Conservation (phyloP, 2,113 vertebrate species). For the Noctilio leporinus region DNA sequence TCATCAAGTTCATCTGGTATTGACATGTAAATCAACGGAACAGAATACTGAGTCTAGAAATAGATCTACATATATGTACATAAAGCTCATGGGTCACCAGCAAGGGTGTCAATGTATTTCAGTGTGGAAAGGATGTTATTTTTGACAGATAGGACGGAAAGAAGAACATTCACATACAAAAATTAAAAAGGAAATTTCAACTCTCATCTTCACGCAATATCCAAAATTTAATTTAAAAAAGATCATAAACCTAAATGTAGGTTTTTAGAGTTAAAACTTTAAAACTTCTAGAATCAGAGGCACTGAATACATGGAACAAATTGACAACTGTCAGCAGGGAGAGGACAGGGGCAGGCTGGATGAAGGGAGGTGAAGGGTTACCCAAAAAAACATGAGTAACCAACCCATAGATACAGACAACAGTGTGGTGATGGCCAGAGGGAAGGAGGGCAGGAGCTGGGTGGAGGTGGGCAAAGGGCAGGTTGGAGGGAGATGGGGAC, state of each 20-base stretch:
- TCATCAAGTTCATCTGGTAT: not conserved
- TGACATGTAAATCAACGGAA: not conserved
- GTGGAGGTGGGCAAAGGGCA: too few species aligned
- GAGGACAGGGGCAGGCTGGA: too few species aligned
- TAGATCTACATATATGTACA: not conserved
- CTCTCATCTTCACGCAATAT: not conserved
- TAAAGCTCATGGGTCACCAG: not conserved
- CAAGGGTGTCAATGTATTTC: not conserved
- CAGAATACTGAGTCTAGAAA: not conserved
- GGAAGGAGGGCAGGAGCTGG: too few species aligned
- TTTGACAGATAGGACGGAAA: not conserved
- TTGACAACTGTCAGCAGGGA: too few species aligned
- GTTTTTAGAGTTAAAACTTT: not conserved
- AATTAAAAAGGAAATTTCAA: not conserved
- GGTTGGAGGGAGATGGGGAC: too few species aligned
- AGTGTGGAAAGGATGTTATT: not conserved
- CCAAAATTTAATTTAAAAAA: not conserved
- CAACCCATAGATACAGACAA: too few species aligned
- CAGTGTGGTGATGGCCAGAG: too few species aligned
- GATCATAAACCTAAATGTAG: not conserved
- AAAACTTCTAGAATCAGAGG: not conserved
- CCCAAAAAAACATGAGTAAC: too few species aligned
- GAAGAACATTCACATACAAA: not conserved
- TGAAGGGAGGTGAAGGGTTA: too few species aligned
- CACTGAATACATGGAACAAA: too few species aligned